These are phyloP conservation scores for Rhea americana DNA, from an alignment of 2,113 vertebrate genomes.

Conservation along the genomic window DNA sequence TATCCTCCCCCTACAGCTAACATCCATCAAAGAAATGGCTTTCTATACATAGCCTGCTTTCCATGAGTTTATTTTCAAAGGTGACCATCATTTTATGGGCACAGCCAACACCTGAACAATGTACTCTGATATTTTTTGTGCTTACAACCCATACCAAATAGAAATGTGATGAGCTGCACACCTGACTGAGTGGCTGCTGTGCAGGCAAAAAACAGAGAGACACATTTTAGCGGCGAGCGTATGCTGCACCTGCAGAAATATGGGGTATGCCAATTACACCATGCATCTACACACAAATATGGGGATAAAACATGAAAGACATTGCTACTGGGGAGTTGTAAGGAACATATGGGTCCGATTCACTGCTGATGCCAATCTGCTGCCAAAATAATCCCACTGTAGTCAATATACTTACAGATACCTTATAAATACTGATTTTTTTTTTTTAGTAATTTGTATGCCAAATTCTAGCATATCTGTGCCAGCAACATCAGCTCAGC, in stretches of 20 bases:
- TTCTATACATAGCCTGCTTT: background rate
- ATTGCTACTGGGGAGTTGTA: background rate
- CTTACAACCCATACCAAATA: background rate
- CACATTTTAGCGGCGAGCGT: background rate
- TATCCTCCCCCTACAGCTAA: conserved; percentile 28
- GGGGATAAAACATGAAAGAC: background rate
- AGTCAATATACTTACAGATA: background rate
- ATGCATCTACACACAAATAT: background rate
- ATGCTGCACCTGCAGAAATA: background rate
- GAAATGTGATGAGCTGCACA: background rate
- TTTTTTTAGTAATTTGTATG: background rate
- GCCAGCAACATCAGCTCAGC: background rate
- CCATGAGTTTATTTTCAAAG: conserved; percentile 19
- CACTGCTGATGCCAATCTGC: background rate
- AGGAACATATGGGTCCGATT: background rate
- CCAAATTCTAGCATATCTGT: background rate
- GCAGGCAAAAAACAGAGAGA: conserved; percentile 3
- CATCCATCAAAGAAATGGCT: conserved; percentile 36
- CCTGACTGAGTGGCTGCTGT: background rate
- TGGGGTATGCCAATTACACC: background rate
- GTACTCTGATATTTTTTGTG: background rate
- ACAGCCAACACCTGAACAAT: background rate
- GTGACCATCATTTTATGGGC: conserved; percentile 14
- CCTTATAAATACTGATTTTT: background rate
- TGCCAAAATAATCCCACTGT: background rate